Base-by-base conservation (phyloP, 2,797 vertebrate species). In the Danio aesculapii region DNA sequence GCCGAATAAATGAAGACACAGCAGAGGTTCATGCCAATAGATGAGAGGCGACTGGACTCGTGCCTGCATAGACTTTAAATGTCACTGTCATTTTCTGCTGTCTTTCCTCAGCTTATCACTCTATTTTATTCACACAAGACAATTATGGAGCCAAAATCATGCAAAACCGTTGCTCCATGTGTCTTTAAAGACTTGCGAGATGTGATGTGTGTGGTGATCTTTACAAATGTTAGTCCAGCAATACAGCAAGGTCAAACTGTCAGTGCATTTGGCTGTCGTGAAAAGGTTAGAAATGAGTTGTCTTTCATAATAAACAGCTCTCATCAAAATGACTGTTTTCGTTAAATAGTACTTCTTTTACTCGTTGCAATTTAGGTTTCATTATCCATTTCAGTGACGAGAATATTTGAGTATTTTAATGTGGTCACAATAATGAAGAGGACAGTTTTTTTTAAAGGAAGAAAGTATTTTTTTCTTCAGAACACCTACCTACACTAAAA, bases 151-250 rank as follows among this genome's bases (percentile, higher is more conserved):
- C 39, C 53, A 52, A 50, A 79, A 62, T 52, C 19, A 9, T 13
- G 52, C 8, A 0, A 30, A 30, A 30, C 3, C 30, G 3, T 30
- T 30, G 30, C 30, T 30, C 3, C 30, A 30, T 30, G 30, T 30
- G 30, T 30, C 30, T 30, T 68, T 14, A 68, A 57, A 75, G 59
- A 52, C 46, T 52, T 52, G 59, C 39, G n/a, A 14, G 44, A 61
- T 30, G 30, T 30, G 30, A 30, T 30, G 30, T 30, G 57, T 61
- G 39, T 30, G 57, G 46, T 39, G 44, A 21, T 63, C 59, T 75
- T 63, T 75, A 75, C 58, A 75, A 77, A 58, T 77, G 63, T 58
- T 77, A 77, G 41, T 58, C 57, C 63, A 68, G 43, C 52, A 58
- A 55, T 58, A 77, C 52, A 68, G 17, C 43, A 17, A 68, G 75